Conservation (phyloP, 2,888 invertebrate genomes). For the Mythimna impura region DNA sequence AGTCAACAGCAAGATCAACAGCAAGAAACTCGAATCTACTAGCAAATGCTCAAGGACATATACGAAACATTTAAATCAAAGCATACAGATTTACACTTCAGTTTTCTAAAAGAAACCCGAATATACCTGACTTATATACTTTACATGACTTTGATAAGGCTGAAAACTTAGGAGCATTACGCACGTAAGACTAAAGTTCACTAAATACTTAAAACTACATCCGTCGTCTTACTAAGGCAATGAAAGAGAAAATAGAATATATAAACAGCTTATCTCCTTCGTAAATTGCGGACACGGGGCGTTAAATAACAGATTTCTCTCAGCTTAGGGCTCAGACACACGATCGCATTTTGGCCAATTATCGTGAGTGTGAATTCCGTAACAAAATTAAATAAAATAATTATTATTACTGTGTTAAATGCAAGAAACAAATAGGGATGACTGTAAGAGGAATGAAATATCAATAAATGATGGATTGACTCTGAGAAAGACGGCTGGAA, state of each 20-base stretch:
- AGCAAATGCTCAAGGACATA: not conserved
- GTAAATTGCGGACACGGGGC: constrained; percentile 54
- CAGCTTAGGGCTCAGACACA: constrained; percentile 40
- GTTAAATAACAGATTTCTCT: constrained; percentile 61
- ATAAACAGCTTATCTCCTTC: constrained; percentile 54
- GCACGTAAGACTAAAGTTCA: constrained; percentile 24
- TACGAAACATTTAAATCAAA: not conserved
- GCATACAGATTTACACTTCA: not conserved
- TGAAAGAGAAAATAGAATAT: constrained; percentile 60
- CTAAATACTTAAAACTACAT: constrained; percentile 34
- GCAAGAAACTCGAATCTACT: not conserved
- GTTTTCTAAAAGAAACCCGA: constrained; percentile 5
- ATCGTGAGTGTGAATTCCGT: not conserved
- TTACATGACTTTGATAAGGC: not conserved
- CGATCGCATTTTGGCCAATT: constrained; percentile 16
- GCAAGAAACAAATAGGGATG: no score
- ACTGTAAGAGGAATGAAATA: no score
- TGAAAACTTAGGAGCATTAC: constrained; percentile 11
- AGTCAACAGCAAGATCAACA: not conserved
- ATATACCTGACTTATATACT: not conserved
- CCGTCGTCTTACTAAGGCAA: constrained; percentile 29
- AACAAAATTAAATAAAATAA: no score
- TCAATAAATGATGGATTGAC: no score
- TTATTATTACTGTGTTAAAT: no score
- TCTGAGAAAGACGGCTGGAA: no score